phyloP scores from a whole-genome alignment of 2,888 invertebrate species.

The Macaria notata region DNA sequence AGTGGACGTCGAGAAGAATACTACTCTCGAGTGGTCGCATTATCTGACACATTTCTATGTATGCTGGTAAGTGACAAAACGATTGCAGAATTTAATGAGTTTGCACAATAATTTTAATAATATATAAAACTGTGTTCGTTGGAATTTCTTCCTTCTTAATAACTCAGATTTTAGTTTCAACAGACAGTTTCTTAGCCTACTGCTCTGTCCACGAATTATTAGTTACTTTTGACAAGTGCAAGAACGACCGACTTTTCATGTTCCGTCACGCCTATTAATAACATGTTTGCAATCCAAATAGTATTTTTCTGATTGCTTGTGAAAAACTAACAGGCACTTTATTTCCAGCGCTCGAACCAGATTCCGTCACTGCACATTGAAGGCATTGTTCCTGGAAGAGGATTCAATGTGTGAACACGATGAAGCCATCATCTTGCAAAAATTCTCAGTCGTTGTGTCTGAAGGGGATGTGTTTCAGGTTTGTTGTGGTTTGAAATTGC shows the following conservation, averaged over 20 bases:
- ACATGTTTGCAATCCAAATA: no score
- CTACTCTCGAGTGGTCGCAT: conserved; percentile 65
- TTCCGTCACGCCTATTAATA: no score
- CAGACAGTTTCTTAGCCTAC: no score
- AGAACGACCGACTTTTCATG: no score
- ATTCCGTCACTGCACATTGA: conserved; percentile 65
- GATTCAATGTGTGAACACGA: conserved; percentile 41
- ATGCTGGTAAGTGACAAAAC: conserved; percentile 71
- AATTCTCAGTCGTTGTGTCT: conserved; percentile 67
- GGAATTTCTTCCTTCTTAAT: no score
- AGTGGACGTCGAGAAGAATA: conserved; percentile 59
- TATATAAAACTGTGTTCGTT: no score
- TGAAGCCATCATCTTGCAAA: conserved; percentile 59
- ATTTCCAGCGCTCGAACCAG: conserved; percentile 57
- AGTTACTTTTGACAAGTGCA: no score
- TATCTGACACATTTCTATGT: conserved; percentile 64
- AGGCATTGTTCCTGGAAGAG: conserved; percentile 46
- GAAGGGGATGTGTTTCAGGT: conserved; percentile 72
- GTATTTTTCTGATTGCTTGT: no score
- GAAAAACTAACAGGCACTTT: no score
- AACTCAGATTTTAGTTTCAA: no score
- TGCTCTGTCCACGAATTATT: no score
- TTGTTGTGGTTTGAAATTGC: conserved; percentile 1
- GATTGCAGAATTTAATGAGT: neutral
- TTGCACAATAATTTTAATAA: no score